phyloP scores from a whole-genome alignment of 1,140 invertebrate species.

The Brachionus rubens region DNA sequence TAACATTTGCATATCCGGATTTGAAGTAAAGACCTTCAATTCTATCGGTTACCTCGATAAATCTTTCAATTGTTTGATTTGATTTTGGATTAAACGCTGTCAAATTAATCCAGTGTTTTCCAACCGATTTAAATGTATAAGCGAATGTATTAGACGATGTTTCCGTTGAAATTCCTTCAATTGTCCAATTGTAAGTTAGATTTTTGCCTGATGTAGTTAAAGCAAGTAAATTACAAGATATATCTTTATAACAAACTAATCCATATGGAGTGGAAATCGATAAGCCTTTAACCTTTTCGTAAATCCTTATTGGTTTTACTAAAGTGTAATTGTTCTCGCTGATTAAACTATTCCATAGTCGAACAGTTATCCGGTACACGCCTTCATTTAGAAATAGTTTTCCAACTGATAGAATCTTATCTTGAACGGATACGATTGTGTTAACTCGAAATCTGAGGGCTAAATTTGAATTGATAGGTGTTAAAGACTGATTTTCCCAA shows the following conservation, averaged over 20 bases:
- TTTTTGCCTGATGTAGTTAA: not conserved
- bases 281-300: not conserved
- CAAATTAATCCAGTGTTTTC: not conserved
- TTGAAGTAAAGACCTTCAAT: constrained; percentile 9
- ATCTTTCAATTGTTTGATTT: not conserved
- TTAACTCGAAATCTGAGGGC: not conserved
- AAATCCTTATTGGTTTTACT: not conserved
- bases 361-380: not conserved
- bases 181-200: not conserved
- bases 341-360: not conserved
- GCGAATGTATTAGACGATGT: not conserved
- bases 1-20: not conserved
- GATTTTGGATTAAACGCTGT: not conserved
- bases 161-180: not conserved
- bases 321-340: not conserved
- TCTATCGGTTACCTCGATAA: not conserved
- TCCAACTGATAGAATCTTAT: not conserved
- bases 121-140: not conserved
- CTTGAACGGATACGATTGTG: not conserved
- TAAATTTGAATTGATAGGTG: not conserved
- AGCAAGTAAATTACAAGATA: not conserved
- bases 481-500: no score
- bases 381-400: not conserved
- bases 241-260: not conserved
- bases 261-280: not conserved